Evolutionary conservation across 1,140 invertebrate genomes (phyloP), one percentile per base, ranked within the genome.

Genomic region (Sminthurinus signatus): DNA sequence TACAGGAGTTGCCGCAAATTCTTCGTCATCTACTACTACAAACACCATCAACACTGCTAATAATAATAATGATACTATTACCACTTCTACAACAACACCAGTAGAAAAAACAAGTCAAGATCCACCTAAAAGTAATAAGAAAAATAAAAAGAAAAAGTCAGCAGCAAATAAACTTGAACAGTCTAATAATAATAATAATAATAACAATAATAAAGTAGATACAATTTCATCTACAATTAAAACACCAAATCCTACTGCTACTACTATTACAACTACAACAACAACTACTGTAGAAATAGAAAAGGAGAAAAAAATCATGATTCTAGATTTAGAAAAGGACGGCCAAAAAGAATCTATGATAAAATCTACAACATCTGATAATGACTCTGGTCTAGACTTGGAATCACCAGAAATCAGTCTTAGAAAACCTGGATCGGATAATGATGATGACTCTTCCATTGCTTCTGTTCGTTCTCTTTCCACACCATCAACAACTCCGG

Each of bases 11-110:
- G 28, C 46, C 19, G 25, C 48, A 12, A 8, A 46, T 3, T 21
- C 44, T 21, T 48, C 44, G 3, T 4, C 55, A 28, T 58, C 46
- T 19, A 28, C 39, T 50, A 31, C 54, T 23, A 42, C 42, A 43
- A 27, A 44, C 55, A 57, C 14, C 55, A 57, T 15, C 55, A 15
- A 25, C 55, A 61, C 14, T 19, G 52, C 2, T 43, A 60, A 54
- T 28, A 29, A 43, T 32, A 52, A 60, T 44, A 61, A n/a, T 8
- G 25, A 48, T 32, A 28, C 44, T 28, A 57, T 5, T 25, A 44
- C 39, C 29, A 2, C 4, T 15, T 28, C 61, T 15, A 60, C 48
- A 56, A 31, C 52, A 39, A 61, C 48, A 61, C 25, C 25, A 21
- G 28, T 21, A 25, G 31, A 21, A 60, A 23, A 19, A 25, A 43